Conservation (phyloP, 1,140 invertebrate species). For the Mylabris phalerata region DNA sequence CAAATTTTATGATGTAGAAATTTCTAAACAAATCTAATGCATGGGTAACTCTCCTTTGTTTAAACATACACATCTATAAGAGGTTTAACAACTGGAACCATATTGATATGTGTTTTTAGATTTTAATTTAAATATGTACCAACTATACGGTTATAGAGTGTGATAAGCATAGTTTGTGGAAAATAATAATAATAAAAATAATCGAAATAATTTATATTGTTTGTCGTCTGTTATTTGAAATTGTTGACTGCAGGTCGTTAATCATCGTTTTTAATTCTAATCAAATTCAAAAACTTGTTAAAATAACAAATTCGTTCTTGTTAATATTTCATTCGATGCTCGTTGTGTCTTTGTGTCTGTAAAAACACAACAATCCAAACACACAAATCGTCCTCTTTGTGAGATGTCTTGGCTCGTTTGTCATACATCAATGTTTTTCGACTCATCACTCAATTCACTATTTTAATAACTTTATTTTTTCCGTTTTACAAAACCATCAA, state of each 20-base stretch:
- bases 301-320: no score
- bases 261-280: conserved; percentile 60
- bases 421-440: conserved; percentile 26
- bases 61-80: no score
- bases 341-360: not conserved
- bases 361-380: conserved; percentile 1
- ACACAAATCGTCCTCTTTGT: no score
- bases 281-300: no score
- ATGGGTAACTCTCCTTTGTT: no score
- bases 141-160: not conserved
- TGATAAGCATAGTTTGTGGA: no score
- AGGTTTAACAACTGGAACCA: no score
- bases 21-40: no score
- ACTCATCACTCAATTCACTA: not conserved
- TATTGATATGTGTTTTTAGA: not conserved
- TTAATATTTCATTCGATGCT: no score
- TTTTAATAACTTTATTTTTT: no score
- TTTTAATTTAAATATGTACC: not conserved
- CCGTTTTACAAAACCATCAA: no score
- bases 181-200: not conserved
- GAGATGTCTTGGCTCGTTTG: conserved; percentile 16
- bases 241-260: not conserved
- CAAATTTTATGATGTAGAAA: no score
- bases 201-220: not conserved
- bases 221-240: not conserved